Conservation (phyloP, 2,113 vertebrate genomes). For the Erpornis zantholeuca region DNA sequence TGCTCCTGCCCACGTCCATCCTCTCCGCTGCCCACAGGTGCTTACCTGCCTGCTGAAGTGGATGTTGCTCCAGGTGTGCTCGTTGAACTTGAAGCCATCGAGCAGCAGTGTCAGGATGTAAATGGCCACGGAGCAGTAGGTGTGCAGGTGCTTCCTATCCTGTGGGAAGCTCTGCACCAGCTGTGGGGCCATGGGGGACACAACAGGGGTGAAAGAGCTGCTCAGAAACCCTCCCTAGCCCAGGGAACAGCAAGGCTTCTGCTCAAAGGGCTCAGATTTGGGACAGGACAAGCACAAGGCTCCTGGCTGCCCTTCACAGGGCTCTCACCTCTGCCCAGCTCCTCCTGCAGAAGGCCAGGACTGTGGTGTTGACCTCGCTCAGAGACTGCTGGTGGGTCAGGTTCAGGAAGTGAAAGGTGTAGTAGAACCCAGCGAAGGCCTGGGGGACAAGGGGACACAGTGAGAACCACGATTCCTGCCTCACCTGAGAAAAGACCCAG, state of each 20-base stretch:
- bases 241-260: background rate
- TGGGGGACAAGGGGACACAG: background rate
- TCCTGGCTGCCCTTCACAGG: background rate
- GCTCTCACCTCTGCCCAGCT: slow-evolving; percentile 72
- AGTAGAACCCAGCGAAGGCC: slow-evolving; percentile 82
- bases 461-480: background rate
- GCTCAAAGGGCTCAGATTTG: background rate
- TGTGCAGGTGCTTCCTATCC: slow-evolving; percentile 21
- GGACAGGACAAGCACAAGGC: background rate
- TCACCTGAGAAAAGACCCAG: background rate
- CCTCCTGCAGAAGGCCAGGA: slow-evolving; percentile 72
- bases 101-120: slow-evolving; percentile 80
- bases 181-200: background rate
- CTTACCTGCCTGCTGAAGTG: slow-evolving; percentile 84
- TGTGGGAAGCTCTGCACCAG: background rate
- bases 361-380: background rate
- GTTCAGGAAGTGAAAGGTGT: slow-evolving; percentile 81
- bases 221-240: background rate
- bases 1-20: rapidly evolving
- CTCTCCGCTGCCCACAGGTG: background rate
- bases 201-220: background rate
- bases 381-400: slow-evolving; percentile 69
- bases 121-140: slow-evolving; percentile 77
- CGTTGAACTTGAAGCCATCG: slow-evolving; percentile 79
- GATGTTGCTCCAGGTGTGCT: slow-evolving; percentile 75